phyloP scores from a whole-genome alignment of 1,140 invertebrate genomes.

The Leptinotarsa defecta region DNA sequence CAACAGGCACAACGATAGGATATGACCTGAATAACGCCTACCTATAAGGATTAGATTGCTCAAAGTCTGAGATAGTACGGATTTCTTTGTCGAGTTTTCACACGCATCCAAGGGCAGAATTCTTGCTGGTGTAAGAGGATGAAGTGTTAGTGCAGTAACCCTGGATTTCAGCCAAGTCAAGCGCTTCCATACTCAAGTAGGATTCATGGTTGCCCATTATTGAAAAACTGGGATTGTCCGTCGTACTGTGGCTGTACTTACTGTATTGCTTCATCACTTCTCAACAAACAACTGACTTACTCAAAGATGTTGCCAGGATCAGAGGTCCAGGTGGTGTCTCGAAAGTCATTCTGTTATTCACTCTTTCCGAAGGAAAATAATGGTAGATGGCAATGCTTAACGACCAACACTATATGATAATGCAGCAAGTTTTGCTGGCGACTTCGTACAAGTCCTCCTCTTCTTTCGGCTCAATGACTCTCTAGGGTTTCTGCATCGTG shows the following conservation, averaged over 20 bases:
- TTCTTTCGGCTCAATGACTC: constrained; percentile 52
- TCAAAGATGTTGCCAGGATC: constrained; percentile 33
- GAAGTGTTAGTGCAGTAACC: no score
- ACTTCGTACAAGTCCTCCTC: constrained; percentile 50
- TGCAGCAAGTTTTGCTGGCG: constrained; percentile 52
- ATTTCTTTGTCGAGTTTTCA: no score
- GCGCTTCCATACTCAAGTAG: constrained; percentile 45
- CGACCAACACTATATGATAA: constrained; percentile 47
- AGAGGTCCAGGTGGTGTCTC: constrained; percentile 52
- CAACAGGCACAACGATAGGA: no score
- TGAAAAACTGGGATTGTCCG: constrained; percentile 46
- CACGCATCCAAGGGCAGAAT: no score
- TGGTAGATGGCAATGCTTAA: constrained; percentile 37
- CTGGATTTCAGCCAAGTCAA: no score
- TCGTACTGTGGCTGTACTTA: constrained; percentile 49
- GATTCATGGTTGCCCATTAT: constrained; percentile 55
- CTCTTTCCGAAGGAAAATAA: constrained; percentile 51
- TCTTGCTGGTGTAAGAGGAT: no score
- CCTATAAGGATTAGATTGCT: no score
- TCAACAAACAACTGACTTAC: constrained; percentile 27
- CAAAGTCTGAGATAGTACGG: no score
- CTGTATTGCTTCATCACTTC: constrained; percentile 51
- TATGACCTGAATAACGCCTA: no score
- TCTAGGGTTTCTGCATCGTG: constrained; percentile 56
- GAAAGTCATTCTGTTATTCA: constrained; percentile 49